Evolutionary conservation across 2,888 invertebrate species (phyloP), one percentile per base, ranked within the genome.

Genomic region (Lymantria dispar): DNA sequence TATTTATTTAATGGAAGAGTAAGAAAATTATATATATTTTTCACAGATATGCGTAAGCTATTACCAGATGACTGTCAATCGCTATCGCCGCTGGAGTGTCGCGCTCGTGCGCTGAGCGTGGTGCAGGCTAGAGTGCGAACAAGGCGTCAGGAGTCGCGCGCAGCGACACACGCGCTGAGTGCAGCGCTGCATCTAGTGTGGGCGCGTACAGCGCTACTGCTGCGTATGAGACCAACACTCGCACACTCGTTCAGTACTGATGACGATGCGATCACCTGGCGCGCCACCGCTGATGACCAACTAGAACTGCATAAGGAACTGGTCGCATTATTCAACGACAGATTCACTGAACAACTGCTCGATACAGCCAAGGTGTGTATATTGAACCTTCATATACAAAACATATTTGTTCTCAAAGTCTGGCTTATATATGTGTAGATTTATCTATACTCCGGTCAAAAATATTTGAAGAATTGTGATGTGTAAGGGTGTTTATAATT

Each of bases 121-220:
- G 69, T 81, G 62, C 58, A 61, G 11, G 60, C 50, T 53, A 73
- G 81, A 14, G 69, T 62, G 54, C 58, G 60, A 53, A 50, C 54
- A 55, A 75, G 85, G 0, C 92, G 92, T 88, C 87, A 51, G 93
- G 94, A 76, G 87, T 94, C 64, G 92, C 92, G 65, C 91, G 93
- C 71, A 92, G 94, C 72, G 3, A 88, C 92, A 45, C 93, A 94
- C 71, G 94, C 95, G 50, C 93, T 95, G 15, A 95, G 96, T 74
- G 94, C 94, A 63, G 94, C 94, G 65, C 83, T 96, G 47, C 95
- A 95, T 72, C 91, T 97, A 55, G 88, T 96, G 57, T 96, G 96
- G 96, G 93, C 94, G 47, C 96, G 96, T 82, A 82, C 96, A 46
- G 94, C 14, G 36, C 41, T 12, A 14, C 45, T 1, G 15, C 29